Evolutionary conservation across 2,888 invertebrate species (phyloP), one percentile per base, ranked within the genome.

Genomic region (Meteorus colon): DNA sequence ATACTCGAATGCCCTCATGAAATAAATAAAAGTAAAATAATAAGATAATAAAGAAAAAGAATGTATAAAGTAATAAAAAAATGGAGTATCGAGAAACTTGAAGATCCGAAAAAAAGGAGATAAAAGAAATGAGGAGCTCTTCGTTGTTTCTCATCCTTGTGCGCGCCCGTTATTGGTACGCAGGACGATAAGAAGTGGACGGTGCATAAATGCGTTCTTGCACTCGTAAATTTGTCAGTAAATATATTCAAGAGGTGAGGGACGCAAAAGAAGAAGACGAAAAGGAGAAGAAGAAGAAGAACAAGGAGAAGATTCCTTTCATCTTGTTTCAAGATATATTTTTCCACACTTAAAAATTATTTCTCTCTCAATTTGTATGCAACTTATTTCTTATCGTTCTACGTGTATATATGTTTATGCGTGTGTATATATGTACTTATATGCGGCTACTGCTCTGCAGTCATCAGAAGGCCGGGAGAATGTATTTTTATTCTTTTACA

Each of bases 151-250:
- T 34, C 63, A n/a, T 34, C 34, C 63, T 29, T 34, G 29, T 34
- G 29, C 10, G 31, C 63, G 67, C 63, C 74, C 75, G 75, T 78
- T 74, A 74, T 75, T 71, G 67, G 74, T 48, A 55, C 55, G 19
- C 55, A 55, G 55, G 24, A 55, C 19, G 55, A 55, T 55, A 55
- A 55, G 55, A 19, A 55, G 55, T 55, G 55, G 55, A 55, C 55
- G 55, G 10, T 55, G 24, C 55, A 55, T 55, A 55, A 55, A 55
- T 55, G 55, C 19, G 55, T 78, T 78, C 69, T 69, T 78, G 72
- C 75, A 84, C 83, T 84, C 84, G 82, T 85, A 85, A 85, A 85
- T 85, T 85, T 85, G 81, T 82, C 84, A 82, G 81, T 70, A 75
- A 29, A 62, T 62, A 62, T 31, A 29, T 31, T 59, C 60, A 48